Evolutionary conservation across 2,888 invertebrate species (phyloP).

Genomic region (Leistus spinibarbis): DNA sequence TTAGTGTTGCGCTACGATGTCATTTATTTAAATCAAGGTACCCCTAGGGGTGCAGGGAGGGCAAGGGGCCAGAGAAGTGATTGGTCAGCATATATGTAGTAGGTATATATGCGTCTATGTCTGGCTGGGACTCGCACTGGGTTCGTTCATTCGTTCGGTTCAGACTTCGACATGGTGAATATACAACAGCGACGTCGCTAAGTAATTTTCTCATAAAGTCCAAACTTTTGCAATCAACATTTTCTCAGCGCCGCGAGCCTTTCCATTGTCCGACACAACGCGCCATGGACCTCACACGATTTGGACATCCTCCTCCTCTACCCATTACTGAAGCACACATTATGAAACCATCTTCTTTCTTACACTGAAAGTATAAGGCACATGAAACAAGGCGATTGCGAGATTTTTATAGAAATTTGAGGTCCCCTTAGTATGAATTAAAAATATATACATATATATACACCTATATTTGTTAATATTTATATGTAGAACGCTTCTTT

Average conservation of each 20-base stretch:
- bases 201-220: conserved; percentile 40
- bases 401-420: too few species aligned
- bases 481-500: too few species aligned
- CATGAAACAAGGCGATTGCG: too few species aligned
- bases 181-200: conserved; percentile 9
- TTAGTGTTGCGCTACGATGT: too few species aligned
- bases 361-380: too few species aligned
- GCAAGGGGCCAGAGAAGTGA: neutral
- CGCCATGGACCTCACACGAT: neutral
- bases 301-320: neutral
- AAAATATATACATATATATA: neutral
- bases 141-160: neutral
- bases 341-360: neutral
- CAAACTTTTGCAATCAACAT: conserved; percentile 40
- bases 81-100: neutral
- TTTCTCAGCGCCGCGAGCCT: conserved; percentile 27
- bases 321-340: too few species aligned
- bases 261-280: conserved; percentile 9
- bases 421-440: too few species aligned
- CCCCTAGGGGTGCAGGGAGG: neutral
- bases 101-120: neutral
- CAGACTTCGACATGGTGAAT: neutral
- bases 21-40: conserved; percentile 25
- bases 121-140: neutral
- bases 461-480: neutral